Base-by-base conservation (phyloP, 1,140 invertebrate species). In the Calliopsis andreniformis region DNA sequence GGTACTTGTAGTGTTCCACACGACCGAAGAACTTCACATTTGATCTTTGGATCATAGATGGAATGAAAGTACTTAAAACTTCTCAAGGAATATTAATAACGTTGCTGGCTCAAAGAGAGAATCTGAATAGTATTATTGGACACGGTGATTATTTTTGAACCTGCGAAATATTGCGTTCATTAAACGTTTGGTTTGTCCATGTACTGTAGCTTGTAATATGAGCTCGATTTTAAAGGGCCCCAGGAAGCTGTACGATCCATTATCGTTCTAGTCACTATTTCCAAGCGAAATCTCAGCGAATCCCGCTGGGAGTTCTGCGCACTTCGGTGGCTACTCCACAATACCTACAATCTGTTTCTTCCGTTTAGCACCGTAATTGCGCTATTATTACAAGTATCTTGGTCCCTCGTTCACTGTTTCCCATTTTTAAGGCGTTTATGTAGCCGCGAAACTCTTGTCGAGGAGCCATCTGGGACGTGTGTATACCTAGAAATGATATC, bases 311-410 rank as follows among this genome's bases (percentile, higher is more conserved):
- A 76, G 55, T 49, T 76, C 25, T 42, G 25, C 23, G 51, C 59
- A 78, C 61, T 78, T 72, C 30, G 42, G 55, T 56, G 49, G 32
- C 47, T 69, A 28, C 20, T 55, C 16, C 30, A 43, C 66, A 66
- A 71, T 79, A 77, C 64, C 70, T 76, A 66, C 71, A 79, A 78
- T 76, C 72, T 67, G 71, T 76, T 82, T 82, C 80, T 76, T 79
- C 68, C 71, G 66, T 55, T 79, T 71, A 70, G 51, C 68, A 56
- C 66, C 35, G 66, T 79, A 82, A 82, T 82, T 61, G 77, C 59
- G 45, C 70, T 67, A 64, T 79, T 82, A 76, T 82, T 49, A 56
- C 67, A 42, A 79, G 47, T 62, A 67, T 45, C 43, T 20, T 25
- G 23, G 20, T 51, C 47, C 62, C 39, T 75, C 32, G 51, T 3